Conservation (phyloP, 1,140 invertebrate genomes). For the Anastrepha obliqua region DNA sequence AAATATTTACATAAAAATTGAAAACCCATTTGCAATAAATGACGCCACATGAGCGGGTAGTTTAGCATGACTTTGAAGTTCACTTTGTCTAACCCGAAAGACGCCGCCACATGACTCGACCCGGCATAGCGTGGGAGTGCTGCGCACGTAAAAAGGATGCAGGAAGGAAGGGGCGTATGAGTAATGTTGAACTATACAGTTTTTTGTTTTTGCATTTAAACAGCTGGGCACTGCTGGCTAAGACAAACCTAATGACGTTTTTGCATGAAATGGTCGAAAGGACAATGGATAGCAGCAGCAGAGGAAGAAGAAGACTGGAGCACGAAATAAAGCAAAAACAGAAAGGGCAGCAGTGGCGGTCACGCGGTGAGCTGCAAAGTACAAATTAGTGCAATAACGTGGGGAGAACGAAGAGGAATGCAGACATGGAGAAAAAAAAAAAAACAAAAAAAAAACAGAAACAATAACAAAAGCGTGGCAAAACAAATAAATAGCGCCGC, state of each 20-base stretch:
- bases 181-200: too few relatives aligned
- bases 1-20: slow-evolving; percentile 41
- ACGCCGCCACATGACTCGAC: too few relatives aligned
- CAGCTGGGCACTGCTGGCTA: background rate
- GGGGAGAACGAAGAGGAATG: slow-evolving; percentile 8
- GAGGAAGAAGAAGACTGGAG: background rate
- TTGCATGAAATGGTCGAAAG: background rate
- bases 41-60: background rate
- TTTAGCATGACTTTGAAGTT: background rate
- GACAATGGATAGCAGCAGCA: background rate
- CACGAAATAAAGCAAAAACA: background rate
- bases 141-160: slow-evolving; percentile 12
- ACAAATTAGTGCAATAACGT: slow-evolving; percentile 24
- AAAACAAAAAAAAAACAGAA: background rate
- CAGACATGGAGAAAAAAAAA: background rate
- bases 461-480: background rate
- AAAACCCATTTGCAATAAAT: slow-evolving; percentile 18
- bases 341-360: background rate
- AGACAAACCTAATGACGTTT: background rate
- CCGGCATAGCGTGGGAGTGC: slow-evolving; percentile 4
- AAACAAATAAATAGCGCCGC: background rate
- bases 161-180: background rate
- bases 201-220: background rate
- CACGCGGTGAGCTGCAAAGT: background rate
- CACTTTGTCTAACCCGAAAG: too few relatives aligned